phyloP scores from a whole-genome alignment of 2,888 invertebrate species.

The Apoda limacodes region DNA sequence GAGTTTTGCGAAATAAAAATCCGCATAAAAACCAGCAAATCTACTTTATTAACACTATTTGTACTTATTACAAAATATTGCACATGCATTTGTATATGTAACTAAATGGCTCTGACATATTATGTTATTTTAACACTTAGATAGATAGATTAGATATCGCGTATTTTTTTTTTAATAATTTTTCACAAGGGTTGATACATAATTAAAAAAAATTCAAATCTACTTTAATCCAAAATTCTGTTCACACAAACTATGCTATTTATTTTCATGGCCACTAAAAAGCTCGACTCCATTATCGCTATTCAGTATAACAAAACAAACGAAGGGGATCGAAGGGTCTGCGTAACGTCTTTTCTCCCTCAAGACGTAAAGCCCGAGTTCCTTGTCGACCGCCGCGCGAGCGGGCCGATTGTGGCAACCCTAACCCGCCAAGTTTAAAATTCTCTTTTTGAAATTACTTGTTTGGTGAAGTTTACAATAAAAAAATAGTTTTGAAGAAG shows the following conservation, averaged over 20 bases:
- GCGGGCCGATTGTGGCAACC: constrained; percentile 45
- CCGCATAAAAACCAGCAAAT: too few relatives aligned
- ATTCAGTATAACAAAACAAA: constrained; percentile 41
- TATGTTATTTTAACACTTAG: too few relatives aligned
- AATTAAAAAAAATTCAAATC: not conserved
- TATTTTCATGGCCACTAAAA: constrained; percentile 34
- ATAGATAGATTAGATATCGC: too few relatives aligned
- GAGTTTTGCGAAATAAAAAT: too few relatives aligned
- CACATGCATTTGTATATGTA: too few relatives aligned
- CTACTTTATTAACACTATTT: too few relatives aligned
- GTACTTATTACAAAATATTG: too few relatives aligned
- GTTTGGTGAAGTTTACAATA: constrained; percentile 5
- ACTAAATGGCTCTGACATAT: too few relatives aligned
- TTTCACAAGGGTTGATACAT: too few relatives aligned
- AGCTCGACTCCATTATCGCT: constrained; percentile 42
- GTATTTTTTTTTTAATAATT: too few relatives aligned
- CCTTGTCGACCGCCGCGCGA: constrained; percentile 54
- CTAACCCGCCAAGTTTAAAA: constrained; percentile 42
- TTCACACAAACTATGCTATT: too few relatives aligned
- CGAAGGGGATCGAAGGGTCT: constrained; percentile 55
- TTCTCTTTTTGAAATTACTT: constrained; percentile 23
- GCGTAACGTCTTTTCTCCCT: constrained; percentile 62
- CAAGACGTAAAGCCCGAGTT: constrained; percentile 48
- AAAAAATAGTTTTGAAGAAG: not conserved
- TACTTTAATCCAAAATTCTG: too few relatives aligned